phyloP scores from a whole-genome alignment of 2,113 vertebrate genomes.

The Anarhynchus alexandrinus region DNA sequence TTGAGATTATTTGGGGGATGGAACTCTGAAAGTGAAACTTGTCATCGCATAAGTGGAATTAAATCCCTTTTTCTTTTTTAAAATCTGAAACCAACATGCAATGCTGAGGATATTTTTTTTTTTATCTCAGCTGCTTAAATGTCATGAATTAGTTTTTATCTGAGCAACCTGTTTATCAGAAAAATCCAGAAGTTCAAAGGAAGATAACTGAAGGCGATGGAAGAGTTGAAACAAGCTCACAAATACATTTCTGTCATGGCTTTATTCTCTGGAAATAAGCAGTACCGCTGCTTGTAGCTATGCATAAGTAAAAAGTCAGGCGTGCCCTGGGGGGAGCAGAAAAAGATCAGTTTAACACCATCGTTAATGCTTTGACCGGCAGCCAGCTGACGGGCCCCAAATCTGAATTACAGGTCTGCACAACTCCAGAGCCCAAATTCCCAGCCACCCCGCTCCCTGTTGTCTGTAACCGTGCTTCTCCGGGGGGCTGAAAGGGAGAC shows the following conservation, averaged over 20 bases:
- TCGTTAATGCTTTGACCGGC: not conserved
- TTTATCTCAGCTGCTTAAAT: not conserved
- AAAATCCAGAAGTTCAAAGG: constrained; percentile 9
- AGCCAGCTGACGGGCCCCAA: not conserved
- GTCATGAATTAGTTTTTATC: constrained; percentile 12
- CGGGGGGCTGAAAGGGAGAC: not conserved
- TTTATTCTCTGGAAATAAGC: not conserved
- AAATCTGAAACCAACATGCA: not conserved
- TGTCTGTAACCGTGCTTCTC: too few species aligned
- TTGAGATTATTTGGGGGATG: not conserved
- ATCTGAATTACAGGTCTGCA: too few species aligned
- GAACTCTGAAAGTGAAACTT: not conserved
- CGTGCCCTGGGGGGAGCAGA: not conserved
- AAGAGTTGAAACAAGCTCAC: not conserved
- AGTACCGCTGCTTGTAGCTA: not conserved
- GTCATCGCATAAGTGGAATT: not conserved
- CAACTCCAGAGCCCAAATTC: not conserved
- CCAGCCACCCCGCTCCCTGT: not conserved
- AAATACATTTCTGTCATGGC: not conserved
- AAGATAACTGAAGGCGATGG: not conserved
- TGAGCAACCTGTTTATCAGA: not conserved
- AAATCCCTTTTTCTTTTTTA: not conserved
- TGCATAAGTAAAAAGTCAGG: not conserved
- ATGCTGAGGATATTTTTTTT: not conserved
- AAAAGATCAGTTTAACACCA: not conserved